phyloP scores from a whole-genome alignment of 2,113 vertebrate species.

The Paramisgurnus dabryanus region DNA sequence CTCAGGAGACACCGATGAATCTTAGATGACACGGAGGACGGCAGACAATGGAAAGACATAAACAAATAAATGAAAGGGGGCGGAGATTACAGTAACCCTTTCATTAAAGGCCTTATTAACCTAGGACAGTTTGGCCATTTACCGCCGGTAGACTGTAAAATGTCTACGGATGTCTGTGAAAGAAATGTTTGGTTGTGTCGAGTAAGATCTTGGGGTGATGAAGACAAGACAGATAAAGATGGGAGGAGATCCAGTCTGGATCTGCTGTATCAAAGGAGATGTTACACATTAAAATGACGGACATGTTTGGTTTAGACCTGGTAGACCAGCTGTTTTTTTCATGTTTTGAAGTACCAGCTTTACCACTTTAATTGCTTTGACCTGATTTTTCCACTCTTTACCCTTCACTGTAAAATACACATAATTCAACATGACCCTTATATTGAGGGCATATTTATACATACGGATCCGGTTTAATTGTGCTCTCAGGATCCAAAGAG shows the following conservation, averaged over 20 bases:
- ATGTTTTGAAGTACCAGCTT: no score
- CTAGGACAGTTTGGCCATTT: conserved; percentile 45
- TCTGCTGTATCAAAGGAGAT: not conserved
- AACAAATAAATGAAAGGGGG: conserved; percentile 22
- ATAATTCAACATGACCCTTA: not conserved
- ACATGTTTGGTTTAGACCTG: no score
- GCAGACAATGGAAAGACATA: conserved; percentile 32
- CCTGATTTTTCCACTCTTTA: not conserved
- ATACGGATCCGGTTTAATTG: conserved; percentile 3
- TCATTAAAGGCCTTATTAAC: conserved; percentile 58
- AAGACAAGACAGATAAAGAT: not conserved
- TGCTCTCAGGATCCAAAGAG: conserved; percentile 33
- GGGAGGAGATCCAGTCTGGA: not conserved
- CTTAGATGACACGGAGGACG: conserved; percentile 26
- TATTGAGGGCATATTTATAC: no score
- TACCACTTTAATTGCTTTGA: not conserved
- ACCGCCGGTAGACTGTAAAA: conserved; percentile 8
- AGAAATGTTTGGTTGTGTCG: conserved; percentile 5
- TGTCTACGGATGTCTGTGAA: conserved; percentile 4
- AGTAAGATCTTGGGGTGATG: conserved; percentile 12
- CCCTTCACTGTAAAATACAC: not conserved
- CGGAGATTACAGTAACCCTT: conserved; percentile 50
- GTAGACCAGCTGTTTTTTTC: no score
- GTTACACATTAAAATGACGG: no score
- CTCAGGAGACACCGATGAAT: conserved; percentile 24